Percentiles rank a stretch among this genome's conserved stretches.
Conservation (phyloP, 2,888 invertebrate genomes). For the Lasioglossum pauxillum region DNA sequence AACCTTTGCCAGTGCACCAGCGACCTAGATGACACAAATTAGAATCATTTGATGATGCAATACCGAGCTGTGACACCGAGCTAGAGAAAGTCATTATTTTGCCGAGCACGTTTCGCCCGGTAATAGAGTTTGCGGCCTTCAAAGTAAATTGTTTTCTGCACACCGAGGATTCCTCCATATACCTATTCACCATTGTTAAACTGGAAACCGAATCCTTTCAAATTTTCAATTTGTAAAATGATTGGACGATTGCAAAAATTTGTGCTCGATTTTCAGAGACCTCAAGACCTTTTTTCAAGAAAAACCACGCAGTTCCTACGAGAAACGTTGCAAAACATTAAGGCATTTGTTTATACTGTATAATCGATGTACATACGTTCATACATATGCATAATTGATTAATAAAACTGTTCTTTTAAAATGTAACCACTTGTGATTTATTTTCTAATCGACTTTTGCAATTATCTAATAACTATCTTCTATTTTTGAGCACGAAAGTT, state of each 20-base stretch:
- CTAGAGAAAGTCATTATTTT: conserved; percentile 83
- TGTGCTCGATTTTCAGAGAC: background rate
- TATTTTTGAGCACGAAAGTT: background rate
- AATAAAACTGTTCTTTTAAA: too few species aligned
- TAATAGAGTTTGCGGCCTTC: conserved; percentile 84
- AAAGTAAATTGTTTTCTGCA: conserved; percentile 84
- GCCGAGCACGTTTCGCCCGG: conserved; percentile 78
- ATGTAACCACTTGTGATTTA: too few species aligned
- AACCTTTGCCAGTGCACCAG: conserved; percentile 80
- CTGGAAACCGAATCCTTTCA: conserved; percentile 2
- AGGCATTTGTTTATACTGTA: too few species aligned
- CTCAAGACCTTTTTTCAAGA: background rate
- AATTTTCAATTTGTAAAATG: conserved; percentile 15
- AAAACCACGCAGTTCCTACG: background rate
- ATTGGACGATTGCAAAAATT: background rate
- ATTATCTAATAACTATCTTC: too few species aligned
- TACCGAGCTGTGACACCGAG: conserved; percentile 53
- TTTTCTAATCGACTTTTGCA: too few species aligned
- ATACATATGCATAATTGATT: too few species aligned
- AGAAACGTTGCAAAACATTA: too few species aligned
- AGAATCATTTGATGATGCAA: conserved; percentile 76
- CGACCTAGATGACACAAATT: conserved; percentile 71
- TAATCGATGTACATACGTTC: too few species aligned
- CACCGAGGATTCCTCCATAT: conserved; percentile 61
- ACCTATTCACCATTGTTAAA: conserved; percentile 28